Percentiles rank a stretch among this genome's conserved stretches.
Conservation (phyloP, 1,140 invertebrate genomes). For the Nebria ingens region DNA sequence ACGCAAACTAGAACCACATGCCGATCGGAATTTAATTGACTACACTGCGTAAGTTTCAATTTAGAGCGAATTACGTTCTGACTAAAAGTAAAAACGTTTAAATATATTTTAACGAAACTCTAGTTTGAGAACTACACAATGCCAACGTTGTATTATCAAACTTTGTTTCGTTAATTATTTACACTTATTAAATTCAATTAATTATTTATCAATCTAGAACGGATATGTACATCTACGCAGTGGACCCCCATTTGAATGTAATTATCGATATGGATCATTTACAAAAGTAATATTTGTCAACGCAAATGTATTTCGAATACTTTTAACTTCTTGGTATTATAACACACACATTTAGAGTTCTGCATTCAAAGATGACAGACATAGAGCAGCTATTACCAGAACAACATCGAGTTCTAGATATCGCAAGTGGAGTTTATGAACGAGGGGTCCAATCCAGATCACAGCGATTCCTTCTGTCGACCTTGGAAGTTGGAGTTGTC, state of each 20-base stretch:
- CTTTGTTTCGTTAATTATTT: no score
- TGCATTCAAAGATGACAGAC: slow-evolving; percentile 45
- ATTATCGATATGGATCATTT: slow-evolving; percentile 70
- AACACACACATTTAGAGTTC: slow-evolving; percentile 42
- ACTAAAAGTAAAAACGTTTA: neutral
- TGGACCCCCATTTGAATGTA: slow-evolving; percentile 66
- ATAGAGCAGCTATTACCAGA: slow-evolving; percentile 47
- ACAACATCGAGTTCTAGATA: slow-evolving; percentile 44
- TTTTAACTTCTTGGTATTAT: neutral
- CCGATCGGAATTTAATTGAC: slow-evolving; percentile 45
- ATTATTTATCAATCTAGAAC: slow-evolving; percentile 43
- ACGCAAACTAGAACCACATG: slow-evolving; percentile 63
- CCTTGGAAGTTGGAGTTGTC: slow-evolving; percentile 67
- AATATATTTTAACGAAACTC: no score
- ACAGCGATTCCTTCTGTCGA: slow-evolving; percentile 48
- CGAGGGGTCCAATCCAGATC: slow-evolving; percentile 31
- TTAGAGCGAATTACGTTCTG: neutral
- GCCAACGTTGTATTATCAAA: no score
- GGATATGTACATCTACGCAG: slow-evolving; percentile 73
- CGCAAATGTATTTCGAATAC: slow-evolving; percentile 6
- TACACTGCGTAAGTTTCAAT: slow-evolving; percentile 51
- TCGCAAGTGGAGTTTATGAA: slow-evolving; percentile 34
- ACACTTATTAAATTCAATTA: neutral
- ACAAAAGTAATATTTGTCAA: slow-evolving; percentile 50
- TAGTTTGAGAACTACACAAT: no score